These are phyloP conservation scores for Tetramorium simillimum DNA, from an alignment of 1,140 invertebrate genomes.

Conservation along the genomic window DNA sequence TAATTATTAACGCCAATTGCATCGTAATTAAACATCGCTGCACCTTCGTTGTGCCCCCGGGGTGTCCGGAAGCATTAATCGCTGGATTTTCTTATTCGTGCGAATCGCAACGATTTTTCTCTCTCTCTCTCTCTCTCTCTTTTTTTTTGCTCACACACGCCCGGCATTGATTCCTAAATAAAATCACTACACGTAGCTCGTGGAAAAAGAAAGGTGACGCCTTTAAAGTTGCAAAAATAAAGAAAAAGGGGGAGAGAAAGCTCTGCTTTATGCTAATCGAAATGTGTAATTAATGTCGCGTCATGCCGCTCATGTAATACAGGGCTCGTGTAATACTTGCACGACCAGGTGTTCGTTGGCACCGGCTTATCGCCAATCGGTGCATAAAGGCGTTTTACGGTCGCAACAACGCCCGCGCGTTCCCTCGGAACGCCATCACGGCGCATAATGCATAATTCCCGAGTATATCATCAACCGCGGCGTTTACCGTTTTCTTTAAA, in stretches of 20 bases:
- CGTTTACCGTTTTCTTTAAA: constrained; percentile 64
- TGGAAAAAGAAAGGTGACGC: background rate
- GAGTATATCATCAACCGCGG: constrained; percentile 58
- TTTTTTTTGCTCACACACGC: background rate
- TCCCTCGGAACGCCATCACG: background rate
- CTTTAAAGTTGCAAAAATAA: background rate
- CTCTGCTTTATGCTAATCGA: constrained; percentile 21
- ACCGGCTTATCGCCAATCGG: constrained; percentile 47
- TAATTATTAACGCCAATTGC: constrained; percentile 82
- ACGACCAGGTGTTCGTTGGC: constrained; percentile 21
- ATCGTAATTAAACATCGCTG: constrained; percentile 79
- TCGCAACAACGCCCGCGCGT: background rate
- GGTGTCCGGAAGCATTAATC: constrained; percentile 10
- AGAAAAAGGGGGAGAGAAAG: background rate
- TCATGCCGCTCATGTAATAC: constrained; percentile 7
- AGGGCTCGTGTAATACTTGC: background rate
- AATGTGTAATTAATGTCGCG: constrained; percentile 31
- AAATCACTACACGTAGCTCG: background rate
- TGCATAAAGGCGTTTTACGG: constrained; percentile 39
- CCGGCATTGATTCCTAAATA: background rate
- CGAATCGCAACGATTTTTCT: constrained; percentile 27
- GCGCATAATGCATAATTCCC: constrained; percentile 64
- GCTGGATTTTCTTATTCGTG: constrained; percentile 24
- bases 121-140: background rate
- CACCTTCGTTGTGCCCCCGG: background rate